Evolutionary conservation across 2,797 vertebrate species (phyloP).

Genomic region (Semaprochilodus insignis): DNA sequence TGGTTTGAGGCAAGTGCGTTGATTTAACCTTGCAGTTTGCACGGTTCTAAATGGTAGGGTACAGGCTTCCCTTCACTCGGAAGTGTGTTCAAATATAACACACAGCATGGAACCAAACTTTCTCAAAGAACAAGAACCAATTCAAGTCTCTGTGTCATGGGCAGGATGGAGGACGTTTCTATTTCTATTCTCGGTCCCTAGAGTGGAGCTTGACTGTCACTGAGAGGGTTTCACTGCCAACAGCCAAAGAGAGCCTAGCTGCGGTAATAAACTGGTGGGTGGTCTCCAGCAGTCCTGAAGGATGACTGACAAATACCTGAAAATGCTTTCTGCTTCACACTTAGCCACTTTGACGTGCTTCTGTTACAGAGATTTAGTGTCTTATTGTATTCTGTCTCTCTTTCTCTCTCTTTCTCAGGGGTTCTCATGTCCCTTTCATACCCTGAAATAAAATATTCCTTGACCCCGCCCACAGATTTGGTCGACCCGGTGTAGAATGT

Average conservation of each 20-base stretch:
- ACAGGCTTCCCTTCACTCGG: too few relatives aligned
- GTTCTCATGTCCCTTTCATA: slow-evolving; percentile 8
- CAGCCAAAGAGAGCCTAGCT: slow-evolving; percentile 21
- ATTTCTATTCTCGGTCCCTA: neutral
- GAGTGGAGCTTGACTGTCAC: slow-evolving; percentile 28
- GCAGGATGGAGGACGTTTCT: neutral
- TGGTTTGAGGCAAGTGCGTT: too few relatives aligned
- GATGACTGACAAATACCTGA: slow-evolving; percentile 28
- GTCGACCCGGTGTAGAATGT: slow-evolving; percentile 95
- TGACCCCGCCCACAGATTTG: slow-evolving; percentile 89
- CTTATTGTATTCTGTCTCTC: slow-evolving; percentile 9
- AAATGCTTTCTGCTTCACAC: slow-evolving; percentile 5
- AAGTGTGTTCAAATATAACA: neutral
- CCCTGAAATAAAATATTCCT: slow-evolving; percentile 73
- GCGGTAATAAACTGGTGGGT: slow-evolving; percentile 34
- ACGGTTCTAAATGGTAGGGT: too few relatives aligned
- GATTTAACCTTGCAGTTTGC: too few relatives aligned
- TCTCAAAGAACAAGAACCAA: neutral
- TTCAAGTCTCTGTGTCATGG: neutral
- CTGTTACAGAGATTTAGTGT: slow-evolving; percentile 5
- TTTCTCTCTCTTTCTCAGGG: neutral
- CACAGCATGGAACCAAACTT: neutral
- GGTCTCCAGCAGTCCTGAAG: slow-evolving; percentile 16
- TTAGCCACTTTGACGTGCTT: neutral
- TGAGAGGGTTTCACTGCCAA: slow-evolving; percentile 30